Percentiles rank a stretch among this genome's conserved stretches.
Evolutionary conservation across 2,888 invertebrate genomes (phyloP).

Genomic region (Synanthedon vespiformis): DNA sequence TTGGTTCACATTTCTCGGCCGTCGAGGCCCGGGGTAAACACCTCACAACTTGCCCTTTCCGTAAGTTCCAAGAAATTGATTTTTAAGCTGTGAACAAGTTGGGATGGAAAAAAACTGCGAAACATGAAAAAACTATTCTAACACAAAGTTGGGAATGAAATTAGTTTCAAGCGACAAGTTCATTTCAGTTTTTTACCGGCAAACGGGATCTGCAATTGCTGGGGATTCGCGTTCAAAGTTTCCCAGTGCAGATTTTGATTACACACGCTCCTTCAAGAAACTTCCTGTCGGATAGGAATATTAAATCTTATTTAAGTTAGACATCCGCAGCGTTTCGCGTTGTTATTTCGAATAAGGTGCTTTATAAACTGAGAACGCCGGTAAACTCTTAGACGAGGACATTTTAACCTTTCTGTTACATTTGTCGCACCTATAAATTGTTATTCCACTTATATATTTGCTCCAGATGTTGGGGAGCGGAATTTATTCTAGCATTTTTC

Average conservation of each 20-base stretch:
- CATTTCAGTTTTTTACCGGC: slow-evolving; percentile 63
- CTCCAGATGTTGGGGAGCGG: slow-evolving; percentile 10
- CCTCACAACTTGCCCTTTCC: slow-evolving; percentile 50
- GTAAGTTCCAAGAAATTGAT: slow-evolving; percentile 57
- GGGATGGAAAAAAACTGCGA: slow-evolving; percentile 30
- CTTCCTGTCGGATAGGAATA: slow-evolving; percentile 65
- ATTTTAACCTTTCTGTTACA: slow-evolving; percentile 40
- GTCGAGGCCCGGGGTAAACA: slow-evolving; percentile 40
- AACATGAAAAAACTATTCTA: slow-evolving; percentile 62
- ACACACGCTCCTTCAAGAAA: slow-evolving; percentile 66
- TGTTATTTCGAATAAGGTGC: slow-evolving; percentile 67
- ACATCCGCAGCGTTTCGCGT: slow-evolving; percentile 58
- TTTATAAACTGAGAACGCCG: slow-evolving; percentile 48
- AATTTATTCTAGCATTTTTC: too few species aligned
- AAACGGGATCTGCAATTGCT: slow-evolving; percentile 55
- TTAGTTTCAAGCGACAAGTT: slow-evolving; percentile 69
- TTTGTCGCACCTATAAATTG: slow-evolving; percentile 20
- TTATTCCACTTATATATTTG: slow-evolving; percentile 27
- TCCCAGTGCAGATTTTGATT: slow-evolving; percentile 66
- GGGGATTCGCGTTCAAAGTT: slow-evolving; percentile 57
- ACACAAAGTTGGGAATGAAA: slow-evolving; percentile 63
- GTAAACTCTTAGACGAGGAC: slow-evolving; percentile 32
- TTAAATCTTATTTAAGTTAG: slow-evolving; percentile 71
- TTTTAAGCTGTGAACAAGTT: slow-evolving; percentile 62
- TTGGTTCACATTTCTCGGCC: slow-evolving; percentile 33